Conservation (phyloP, 92 coral and sea anemone genomes). For the Virgularia gustaviana region DNA sequence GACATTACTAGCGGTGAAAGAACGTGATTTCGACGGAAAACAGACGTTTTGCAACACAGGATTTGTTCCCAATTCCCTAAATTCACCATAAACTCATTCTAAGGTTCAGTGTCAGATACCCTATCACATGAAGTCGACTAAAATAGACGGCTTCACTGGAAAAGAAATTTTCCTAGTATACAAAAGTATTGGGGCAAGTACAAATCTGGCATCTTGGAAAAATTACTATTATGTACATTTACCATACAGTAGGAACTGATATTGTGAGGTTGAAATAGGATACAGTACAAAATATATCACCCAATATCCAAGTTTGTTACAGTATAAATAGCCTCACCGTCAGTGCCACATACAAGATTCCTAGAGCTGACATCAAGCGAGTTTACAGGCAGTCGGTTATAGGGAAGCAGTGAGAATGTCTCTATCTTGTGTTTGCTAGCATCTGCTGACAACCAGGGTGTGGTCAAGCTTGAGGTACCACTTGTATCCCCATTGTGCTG, state of each 20-base stretch:
- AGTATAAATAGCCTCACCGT: slow-evolving; percentile 94
- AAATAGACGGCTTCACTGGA: not conserved
- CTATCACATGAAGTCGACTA: not conserved
- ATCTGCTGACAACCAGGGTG: slow-evolving; percentile 98
- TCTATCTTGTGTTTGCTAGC: slow-evolving; percentile 95
- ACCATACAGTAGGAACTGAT: not conserved
- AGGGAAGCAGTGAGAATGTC: slow-evolving; percentile 82
- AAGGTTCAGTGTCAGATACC: too few relatives aligned
- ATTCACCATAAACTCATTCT: too few relatives aligned
- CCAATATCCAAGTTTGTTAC: slow-evolving; percentile 62
- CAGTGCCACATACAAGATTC: slow-evolving; percentile 90
- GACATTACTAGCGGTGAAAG: too few relatives aligned
- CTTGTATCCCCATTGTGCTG: slow-evolving; percentile 36
- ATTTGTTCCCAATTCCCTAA: too few relatives aligned
- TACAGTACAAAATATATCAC: not conserved
- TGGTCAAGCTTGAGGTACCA: slow-evolving; percentile 49
- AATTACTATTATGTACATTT: too few relatives aligned
- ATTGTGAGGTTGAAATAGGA: too few relatives aligned
- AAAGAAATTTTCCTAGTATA: too few relatives aligned
- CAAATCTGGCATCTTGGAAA: too few relatives aligned
- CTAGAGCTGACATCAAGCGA: slow-evolving; percentile 81
- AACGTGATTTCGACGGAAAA: too few relatives aligned
- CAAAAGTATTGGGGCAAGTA: too few relatives aligned
- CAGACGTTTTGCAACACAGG: too few relatives aligned
- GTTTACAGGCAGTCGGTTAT: slow-evolving; percentile 87